Conservation (phyloP, 2,797 vertebrate genomes). For the Peromyscus eremicus region DNA sequence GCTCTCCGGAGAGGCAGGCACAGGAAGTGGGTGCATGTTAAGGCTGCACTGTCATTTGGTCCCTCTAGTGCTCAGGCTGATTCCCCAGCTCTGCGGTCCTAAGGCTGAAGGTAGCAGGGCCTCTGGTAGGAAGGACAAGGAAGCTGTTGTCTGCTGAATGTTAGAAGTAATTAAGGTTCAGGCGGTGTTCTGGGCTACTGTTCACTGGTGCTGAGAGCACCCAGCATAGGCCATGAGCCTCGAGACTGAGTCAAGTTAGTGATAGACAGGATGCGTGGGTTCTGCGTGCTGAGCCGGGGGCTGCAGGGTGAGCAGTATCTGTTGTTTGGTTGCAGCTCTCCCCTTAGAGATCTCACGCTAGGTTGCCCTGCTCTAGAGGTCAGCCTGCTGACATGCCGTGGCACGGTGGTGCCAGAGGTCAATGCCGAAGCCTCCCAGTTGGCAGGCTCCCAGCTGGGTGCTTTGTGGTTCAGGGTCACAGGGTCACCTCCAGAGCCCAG, state of each 20-base stretch:
- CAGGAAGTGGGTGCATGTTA: not conserved
- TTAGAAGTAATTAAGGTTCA: not conserved
- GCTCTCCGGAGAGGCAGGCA: not conserved
- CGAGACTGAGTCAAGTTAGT: not conserved
- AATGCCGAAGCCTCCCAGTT: not conserved
- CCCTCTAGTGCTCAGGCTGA: not conserved
- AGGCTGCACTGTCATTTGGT: not conserved
- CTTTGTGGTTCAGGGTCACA: not conserved
- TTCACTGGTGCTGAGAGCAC: not conserved
- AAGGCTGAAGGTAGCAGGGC: too few species aligned
- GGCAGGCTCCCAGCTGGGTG: not conserved
- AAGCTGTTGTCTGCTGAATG: not conserved
- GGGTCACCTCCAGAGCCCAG: not conserved
- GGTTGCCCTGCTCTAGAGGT: not conserved
- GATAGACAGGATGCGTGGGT: not conserved
- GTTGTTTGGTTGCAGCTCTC: too few species aligned
- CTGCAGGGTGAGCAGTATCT: not conserved
- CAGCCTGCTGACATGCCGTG: not conserved
- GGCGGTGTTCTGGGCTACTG: not conserved
- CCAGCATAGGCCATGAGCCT: not conserved
- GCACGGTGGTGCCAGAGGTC: not conserved
- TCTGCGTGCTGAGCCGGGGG: not conserved
- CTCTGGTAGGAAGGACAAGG: not conserved
- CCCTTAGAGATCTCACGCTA: not conserved
- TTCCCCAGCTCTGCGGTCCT: not conserved